Evolutionary conservation across 1,140 invertebrate species (phyloP), one percentile per base, ranked within the genome.

Genomic region (Zeugodacus cucurbitae): DNA sequence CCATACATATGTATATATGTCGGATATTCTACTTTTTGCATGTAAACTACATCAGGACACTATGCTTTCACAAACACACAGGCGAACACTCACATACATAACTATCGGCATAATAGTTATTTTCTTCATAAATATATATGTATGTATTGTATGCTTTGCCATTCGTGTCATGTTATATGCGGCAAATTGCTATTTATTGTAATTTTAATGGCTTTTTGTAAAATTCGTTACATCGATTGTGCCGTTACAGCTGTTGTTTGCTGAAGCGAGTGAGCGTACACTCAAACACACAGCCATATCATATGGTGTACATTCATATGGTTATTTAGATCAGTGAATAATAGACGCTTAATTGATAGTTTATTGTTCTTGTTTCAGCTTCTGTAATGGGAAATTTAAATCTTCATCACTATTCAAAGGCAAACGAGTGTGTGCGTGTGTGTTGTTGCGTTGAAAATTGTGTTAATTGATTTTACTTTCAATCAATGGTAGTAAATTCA

Each of bases 401-500:
- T 29, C 41, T 48, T 82, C 3, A 54, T 20, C 41, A 44, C 22
- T 48, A 82, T 41, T 74, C 70, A 74, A 41, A n/a, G n/a, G 22
- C 22, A 74, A 74, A 41, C 34, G 34, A 44, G 20, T 37, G 6
- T 74, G 67, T 44, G 2, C 5, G 41, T 48, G 41, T 48, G 41
- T 82, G 26, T 7, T n/a, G n/a, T 48, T 48, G 37, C 1, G 44
- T 34, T 82, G 74, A 48, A 82, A 82, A 82, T 32, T 34, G 41
- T 82, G 74, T 48, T 82, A 82, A 82, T 82, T 82, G n/a, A 48
- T 82, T 48, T 82, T 82, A 22, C 74, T 14, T 82, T 48, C 74
- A 82, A 82, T 82, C 74, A 82, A 10, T 82, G 22, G 74, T 6
- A 48, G 11, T 78, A 78, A 37, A 37, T 74, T 37, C n/a, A n/a